Conservation (phyloP, 2,113 vertebrate genomes). For the Leptocoma aspasia region DNA sequence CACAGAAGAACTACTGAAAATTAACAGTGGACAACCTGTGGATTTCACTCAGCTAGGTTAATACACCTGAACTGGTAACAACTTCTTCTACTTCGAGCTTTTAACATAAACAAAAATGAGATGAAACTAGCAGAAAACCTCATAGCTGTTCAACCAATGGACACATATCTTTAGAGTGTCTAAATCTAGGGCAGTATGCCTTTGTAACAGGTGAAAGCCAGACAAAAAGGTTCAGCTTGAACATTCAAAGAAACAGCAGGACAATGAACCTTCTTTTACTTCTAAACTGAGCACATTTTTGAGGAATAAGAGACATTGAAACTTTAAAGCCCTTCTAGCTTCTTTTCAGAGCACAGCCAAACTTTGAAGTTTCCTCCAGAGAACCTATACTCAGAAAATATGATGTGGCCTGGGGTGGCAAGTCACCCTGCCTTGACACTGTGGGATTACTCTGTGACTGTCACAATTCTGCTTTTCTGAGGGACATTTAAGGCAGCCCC, state of each 20-base stretch:
- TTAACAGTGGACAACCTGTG: not conserved
- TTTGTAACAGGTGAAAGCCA: not conserved
- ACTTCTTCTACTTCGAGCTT: not conserved
- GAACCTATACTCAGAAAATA: not conserved
- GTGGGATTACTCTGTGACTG: not conserved
- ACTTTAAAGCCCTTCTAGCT: not conserved
- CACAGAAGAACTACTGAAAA: not conserved
- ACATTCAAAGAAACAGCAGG: conserved; percentile 19
- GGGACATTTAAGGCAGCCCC: not conserved
- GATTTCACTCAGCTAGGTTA: not conserved
- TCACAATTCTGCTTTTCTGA: not conserved
- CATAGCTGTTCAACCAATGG: not conserved
- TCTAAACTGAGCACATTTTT: not conserved
- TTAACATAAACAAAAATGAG: not conserved
- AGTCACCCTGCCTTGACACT: not conserved
- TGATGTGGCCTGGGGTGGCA: not conserved
- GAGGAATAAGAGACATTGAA: not conserved
- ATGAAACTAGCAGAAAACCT: not conserved
- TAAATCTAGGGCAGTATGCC: not conserved
- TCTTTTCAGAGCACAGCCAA: not conserved
- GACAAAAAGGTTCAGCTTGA: not conserved
- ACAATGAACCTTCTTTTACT: not conserved
- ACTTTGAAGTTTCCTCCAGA: not conserved
- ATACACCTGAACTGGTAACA: not conserved
- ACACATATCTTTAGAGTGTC: not conserved